Evolutionary conservation across 1,140 invertebrate species (phyloP).

Genomic region (Drosophila varians): DNA sequence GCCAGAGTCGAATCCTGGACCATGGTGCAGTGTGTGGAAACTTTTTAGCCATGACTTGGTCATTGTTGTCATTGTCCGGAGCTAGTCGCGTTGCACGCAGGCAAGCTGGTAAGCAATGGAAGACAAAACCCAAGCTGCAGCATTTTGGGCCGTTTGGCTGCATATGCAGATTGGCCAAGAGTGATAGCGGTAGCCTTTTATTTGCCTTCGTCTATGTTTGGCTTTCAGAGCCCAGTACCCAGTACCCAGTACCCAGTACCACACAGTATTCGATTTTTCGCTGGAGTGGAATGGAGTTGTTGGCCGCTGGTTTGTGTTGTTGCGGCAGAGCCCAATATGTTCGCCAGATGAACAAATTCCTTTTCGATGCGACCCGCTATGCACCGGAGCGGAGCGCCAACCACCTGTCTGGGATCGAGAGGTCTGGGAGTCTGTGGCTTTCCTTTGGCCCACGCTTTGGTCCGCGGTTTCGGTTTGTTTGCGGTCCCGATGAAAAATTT

Average conservation of each 20-base stretch:
- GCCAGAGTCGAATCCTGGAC: too few species aligned
- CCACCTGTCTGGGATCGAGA: slow-evolving; percentile 21
- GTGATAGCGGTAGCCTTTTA: slow-evolving; percentile 80
- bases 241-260: neutral
- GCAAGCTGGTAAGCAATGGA: slow-evolving; percentile 4
- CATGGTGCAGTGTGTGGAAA: too few species aligned
- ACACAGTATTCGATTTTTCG: too few species aligned
- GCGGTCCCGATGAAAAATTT: slow-evolving; percentile 63
- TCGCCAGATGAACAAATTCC: slow-evolving; percentile 74
- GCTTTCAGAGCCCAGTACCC: slow-evolving; percentile 21
- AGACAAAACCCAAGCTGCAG: slow-evolving; percentile 1
- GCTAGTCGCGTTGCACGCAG: slow-evolving; percentile 34
- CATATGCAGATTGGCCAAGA: slow-evolving; percentile 77
- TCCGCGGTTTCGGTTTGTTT: slow-evolving; percentile 41
- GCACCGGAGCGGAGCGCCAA: slow-evolving; percentile 53
- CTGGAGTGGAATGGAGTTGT: slow-evolving; percentile 48
- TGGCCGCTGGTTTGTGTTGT: too few species aligned
- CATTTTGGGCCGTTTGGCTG: slow-evolving; percentile 22
- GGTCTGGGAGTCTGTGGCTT: slow-evolving; percentile 10
- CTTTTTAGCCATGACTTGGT: slow-evolving; percentile 75
- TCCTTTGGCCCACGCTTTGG: slow-evolving; percentile 35
- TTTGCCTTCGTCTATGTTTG: slow-evolving; percentile 43
- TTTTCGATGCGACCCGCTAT: slow-evolving; percentile 54
- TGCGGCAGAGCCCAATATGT: neutral
- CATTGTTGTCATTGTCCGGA: slow-evolving; percentile 74